Evolutionary conservation across 1,140 invertebrate genomes (phyloP).

Genomic region (Archivesica marissinica): DNA sequence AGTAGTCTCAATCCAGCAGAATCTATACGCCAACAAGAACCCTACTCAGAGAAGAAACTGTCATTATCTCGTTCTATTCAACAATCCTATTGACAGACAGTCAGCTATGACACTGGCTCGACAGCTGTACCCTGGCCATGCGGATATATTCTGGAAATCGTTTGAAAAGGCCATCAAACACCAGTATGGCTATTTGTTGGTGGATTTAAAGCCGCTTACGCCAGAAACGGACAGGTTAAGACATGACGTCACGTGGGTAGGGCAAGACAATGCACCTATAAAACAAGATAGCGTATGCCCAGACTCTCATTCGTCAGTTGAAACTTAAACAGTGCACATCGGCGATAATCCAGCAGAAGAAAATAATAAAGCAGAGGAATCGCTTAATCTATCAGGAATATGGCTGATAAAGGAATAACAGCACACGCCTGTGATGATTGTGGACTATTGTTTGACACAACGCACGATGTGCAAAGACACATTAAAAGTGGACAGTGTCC

Average conservation of each 20-base stretch:
- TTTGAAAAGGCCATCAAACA: slow-evolving; percentile 25
- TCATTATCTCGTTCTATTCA: slow-evolving; percentile 32
- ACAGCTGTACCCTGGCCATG: slow-evolving; percentile 8
- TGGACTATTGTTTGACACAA: background rate
- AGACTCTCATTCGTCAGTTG: background rate
- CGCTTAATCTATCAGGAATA: background rate
- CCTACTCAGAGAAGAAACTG: slow-evolving; percentile 36
- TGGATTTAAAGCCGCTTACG: slow-evolving; percentile 36
- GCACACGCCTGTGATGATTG: background rate
- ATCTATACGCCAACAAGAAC: background rate
- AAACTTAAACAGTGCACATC: background rate
- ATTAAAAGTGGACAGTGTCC: background rate
- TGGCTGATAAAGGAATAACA: background rate
- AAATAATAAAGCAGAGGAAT: background rate
- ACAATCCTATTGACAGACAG: slow-evolving; percentile 28
- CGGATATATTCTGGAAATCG: slow-evolving; percentile 17
- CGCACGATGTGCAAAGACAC: background rate
- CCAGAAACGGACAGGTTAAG: slow-evolving; percentile 22
- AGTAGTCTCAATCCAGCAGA: background rate
- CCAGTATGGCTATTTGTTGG: slow-evolving; percentile 27
- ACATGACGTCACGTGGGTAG: background rate
- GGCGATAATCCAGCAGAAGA: background rate
- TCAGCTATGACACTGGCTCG: slow-evolving; percentile 31
- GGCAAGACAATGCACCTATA: no score
- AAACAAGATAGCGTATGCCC: no score